Percentiles rank a stretch among this genome's conserved stretches.
phyloP scores from a whole-genome alignment of 2,113 vertebrate genomes.

The Pavo muticus region DNA sequence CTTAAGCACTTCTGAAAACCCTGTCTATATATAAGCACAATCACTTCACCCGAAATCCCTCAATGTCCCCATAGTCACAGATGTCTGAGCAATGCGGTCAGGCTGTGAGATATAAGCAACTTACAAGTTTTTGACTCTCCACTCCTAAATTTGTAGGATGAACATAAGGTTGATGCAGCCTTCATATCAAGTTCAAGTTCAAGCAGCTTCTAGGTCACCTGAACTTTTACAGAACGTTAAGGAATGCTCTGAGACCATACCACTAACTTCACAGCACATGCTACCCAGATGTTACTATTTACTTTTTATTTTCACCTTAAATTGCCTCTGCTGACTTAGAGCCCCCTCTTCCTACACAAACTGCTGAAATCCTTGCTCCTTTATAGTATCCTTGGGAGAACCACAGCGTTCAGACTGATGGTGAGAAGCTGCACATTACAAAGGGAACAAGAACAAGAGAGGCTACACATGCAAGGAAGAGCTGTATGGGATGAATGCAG shows the following conservation, averaged over 20 bases:
- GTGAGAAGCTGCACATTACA: background rate
- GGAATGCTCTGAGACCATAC: background rate
- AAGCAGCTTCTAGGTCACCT: background rate
- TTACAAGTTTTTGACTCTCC: background rate
- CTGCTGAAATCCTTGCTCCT: background rate
- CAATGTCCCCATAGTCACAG: background rate
- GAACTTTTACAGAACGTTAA: background rate
- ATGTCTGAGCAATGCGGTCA: background rate
- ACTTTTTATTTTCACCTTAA: background rate
- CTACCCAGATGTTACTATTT: background rate
- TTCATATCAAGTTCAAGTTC: background rate
- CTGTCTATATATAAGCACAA: background rate
- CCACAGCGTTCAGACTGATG: background rate
- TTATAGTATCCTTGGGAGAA: background rate
- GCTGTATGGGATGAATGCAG: background rate
- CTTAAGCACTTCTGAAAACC: background rate
- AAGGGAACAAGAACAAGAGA: background rate
- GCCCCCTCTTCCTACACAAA: background rate
- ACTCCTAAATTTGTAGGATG: background rate
- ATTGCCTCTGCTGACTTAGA: background rate
- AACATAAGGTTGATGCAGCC: background rate
- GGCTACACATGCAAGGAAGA: background rate
- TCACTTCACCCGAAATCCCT: background rate
- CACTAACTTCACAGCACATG: rapidly evolving
- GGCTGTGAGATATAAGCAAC: background rate